Evolutionary conservation across 2,113 vertebrate species (phyloP), one percentile per base, ranked within the genome.

Genomic region (Glareola pratincola): DNA sequence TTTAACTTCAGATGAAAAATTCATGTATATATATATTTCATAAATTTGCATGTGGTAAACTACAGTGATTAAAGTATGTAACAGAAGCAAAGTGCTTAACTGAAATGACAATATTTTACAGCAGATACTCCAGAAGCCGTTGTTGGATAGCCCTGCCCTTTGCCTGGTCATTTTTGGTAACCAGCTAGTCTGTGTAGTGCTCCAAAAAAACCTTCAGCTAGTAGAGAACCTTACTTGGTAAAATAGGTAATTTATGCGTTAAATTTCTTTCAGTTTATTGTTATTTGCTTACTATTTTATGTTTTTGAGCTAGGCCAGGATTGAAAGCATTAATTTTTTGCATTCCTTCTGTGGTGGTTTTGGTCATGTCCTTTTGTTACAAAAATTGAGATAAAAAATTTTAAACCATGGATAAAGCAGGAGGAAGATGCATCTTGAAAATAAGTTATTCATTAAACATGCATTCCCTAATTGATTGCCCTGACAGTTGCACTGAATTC

Each of bases 161-260:
- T 12, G 20, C n/a, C n/a, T 62, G 12, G 24, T 20, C 0, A 0
- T 11, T 73, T 34, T 67, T 53, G 12, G 63, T 59, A 67, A 63
- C 41, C n/a, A 51, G 41, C 26, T 57, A 14, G 18, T 69, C 30
- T 32, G 19, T 39, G 8, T 15, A 34, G 47, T 43, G 22, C 36
- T 84, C 7, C 8, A 6, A 43, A 50, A 37, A 59, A 14, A 7
- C 17, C 39, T 64, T 3, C 24, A 53, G 18, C 36, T 80, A 18
- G 18, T 69, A 16, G 21, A 83, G 63, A 69, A 62, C 37, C 14
- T 47, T 86, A 43, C 8, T 75, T 47, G 21, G 10, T 64, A 43
- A 37, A 8, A 15, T 5, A 34, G 22, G 3, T 27, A 10, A 54
- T 29, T 76, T 36, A 4, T 50, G 4, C 67, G 21, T 66, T 60